A percentile compares a stretch with the other conserved stretches of the same genome.
Evolutionary conservation across 2,888 invertebrate genomes (phyloP).

Genomic region (Drosophila tanythrix): DNA sequence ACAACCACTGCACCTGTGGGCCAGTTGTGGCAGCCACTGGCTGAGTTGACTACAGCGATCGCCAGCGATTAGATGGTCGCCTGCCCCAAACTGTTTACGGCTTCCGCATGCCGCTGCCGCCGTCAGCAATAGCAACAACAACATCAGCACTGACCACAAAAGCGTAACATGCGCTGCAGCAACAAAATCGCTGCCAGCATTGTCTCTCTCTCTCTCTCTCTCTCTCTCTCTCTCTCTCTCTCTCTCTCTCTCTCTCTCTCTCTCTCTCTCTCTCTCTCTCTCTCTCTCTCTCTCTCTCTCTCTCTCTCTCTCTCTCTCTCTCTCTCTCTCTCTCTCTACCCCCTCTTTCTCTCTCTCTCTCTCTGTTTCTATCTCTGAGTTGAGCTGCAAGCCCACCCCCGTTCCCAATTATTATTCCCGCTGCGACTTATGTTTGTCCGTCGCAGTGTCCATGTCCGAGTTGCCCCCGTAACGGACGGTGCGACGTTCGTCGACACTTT

Average conservation of each 20-base stretch:
- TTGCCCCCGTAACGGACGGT: conserved; percentile 7
- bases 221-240: background rate
- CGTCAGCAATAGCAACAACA: conserved; percentile 18
- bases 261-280: background rate
- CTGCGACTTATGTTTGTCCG: conserved; percentile 20
- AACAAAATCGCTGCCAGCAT: conserved; percentile 50
- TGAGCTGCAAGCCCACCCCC: background rate
- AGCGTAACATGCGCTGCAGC: conserved; percentile 64
- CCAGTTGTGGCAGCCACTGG: conserved; percentile 18
- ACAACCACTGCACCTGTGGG: conserved; percentile 66
- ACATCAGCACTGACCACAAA: conserved; percentile 64
- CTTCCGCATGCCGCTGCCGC: conserved; percentile 63
- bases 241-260: too few relatives aligned
- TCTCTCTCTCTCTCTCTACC: background rate
- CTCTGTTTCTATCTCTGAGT: background rate
- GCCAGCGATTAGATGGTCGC: conserved; percentile 56
- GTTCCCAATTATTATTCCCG: conserved; percentile 16
- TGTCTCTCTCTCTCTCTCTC: background rate
- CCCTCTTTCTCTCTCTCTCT: background rate
- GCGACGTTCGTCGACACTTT: conserved; percentile 75
- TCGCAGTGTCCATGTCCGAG: background rate
- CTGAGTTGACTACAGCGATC: conserved; percentile 39
- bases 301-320: too few relatives aligned
- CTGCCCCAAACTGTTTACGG: conserved; percentile 70
- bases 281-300: background rate